Evolutionary conservation across 2,888 invertebrate species (phyloP).

Genomic region (Apodemia zela): DNA sequence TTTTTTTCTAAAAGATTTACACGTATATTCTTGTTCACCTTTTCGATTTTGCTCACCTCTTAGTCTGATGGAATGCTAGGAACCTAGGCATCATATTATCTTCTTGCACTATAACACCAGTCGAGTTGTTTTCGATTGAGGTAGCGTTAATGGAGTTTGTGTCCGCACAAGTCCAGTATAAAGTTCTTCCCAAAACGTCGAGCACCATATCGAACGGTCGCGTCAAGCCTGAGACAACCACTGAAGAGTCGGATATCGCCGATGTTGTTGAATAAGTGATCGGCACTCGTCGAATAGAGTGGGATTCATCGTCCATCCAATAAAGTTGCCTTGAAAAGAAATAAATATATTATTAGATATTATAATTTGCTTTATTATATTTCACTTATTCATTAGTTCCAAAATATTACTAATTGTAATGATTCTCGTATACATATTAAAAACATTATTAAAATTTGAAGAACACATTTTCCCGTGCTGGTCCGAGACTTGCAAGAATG

Average conservation of each 20-base stretch:
- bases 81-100: constrained; percentile 90
- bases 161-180: constrained; percentile 94
- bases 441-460: no score
- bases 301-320: constrained; percentile 90
- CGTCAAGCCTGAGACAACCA: constrained; percentile 79
- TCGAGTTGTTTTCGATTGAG: constrained; percentile 82
- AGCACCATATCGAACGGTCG: constrained; percentile 92
- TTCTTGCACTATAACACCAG: constrained; percentile 86
- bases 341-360: no score
- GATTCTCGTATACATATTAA: no score
- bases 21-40: no score
- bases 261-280: constrained; percentile 61
- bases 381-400: no score
- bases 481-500: no score
- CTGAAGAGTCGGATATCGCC: constrained; percentile 54
- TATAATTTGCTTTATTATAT: no score
- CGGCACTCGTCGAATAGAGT: constrained; percentile 84
- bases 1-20: no score
- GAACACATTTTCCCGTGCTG: no score
- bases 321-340: constrained; percentile 61
- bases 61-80: constrained; percentile 90
- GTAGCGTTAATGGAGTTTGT: constrained; percentile 95
- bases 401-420: no score
- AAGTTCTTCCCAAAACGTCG: constrained; percentile 89
- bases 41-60: constrained; percentile 73